Evolutionary conservation across 2,888 invertebrate species (phyloP).

Genomic region (Acrocyrtus sp.): DNA sequence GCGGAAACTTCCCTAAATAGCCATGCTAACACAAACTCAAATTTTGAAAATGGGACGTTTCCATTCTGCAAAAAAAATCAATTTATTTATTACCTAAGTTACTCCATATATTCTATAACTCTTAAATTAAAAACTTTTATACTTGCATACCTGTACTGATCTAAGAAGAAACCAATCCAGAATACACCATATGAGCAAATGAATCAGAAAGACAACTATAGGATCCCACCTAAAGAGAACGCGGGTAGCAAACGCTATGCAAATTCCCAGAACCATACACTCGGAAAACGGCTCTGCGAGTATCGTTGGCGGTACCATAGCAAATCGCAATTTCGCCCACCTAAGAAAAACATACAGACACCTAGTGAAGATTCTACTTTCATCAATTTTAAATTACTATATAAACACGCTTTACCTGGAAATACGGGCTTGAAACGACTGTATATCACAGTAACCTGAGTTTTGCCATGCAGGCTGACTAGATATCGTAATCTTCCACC

Average conservation of each 20-base stretch:
- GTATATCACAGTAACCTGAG: conserved; percentile 86
- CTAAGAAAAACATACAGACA: no score
- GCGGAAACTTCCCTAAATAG: conserved; percentile 91
- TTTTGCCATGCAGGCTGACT: conserved; percentile 97
- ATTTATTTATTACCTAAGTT: no score
- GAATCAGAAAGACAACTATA: conserved; percentile 90
- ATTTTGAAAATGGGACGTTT: conserved; percentile 91
- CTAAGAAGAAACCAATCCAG: conserved; percentile 94
- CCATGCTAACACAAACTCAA: conserved; percentile 95
- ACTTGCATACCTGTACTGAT: conserved; percentile 80
- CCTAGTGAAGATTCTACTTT: no score
- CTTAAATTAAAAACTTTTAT: neutral
- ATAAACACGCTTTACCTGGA: conserved; percentile 66
- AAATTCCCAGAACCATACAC: conserved; percentile 92
- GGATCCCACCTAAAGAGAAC: conserved; percentile 87
- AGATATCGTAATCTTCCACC: conserved; percentile 90
- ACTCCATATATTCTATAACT: no score
- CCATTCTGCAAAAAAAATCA: conserved; percentile 76
- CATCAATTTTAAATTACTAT: neutral
- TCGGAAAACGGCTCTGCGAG: conserved; percentile 94
- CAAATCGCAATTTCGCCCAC: conserved; percentile 95
- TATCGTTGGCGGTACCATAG: conserved; percentile 93
- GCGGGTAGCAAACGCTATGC: conserved; percentile 88
- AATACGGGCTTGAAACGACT: conserved; percentile 83
- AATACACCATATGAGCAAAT: conserved; percentile 93